Evolutionary conservation across 2,113 vertebrate genomes (phyloP), one percentile per base, ranked within the genome.

Genomic region (Nesogale talazaci): DNA sequence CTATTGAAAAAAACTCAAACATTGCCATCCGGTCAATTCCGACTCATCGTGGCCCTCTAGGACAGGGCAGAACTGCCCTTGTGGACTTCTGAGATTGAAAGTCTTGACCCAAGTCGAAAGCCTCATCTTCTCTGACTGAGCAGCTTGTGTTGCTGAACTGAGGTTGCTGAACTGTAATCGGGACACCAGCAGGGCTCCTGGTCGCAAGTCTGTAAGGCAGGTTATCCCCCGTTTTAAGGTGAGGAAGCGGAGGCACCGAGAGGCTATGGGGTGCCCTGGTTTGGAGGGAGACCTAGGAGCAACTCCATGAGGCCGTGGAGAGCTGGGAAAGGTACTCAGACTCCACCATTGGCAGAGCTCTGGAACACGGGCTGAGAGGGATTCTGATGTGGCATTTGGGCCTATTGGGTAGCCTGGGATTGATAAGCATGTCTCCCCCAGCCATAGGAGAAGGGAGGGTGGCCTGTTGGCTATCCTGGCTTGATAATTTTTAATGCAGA

Each of bases 351-450:
- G 59, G n/a, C 5, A 14, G 86, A 59, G 20, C 14, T 69, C 75
- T n/a, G n/a, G 23, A 63, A 42, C 42, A 22, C 4, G n/a, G 20
- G 25, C 63, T 31, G 23, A 36, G 74, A 29, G 70, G 27, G 80
- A n/a, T 78, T 61, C 79, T 20, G 56, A 46, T 57, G 75, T 11
- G 19, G 75, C 15, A 2, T 38, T 0, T 29, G 36, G 31, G 65
- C 27, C 34, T 19, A 27, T 52, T 34, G 52, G 31, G 16, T 3
- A 2, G 17, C 79, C 59, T 27, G 25, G 69, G 56, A 14, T 52
- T 65, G 79, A 36, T 11, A 0, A 17, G 9, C 6, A 23, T 0
- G 0, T 57, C 34, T 36, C 10, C 22, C 12, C 2, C 0, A 7
- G 80, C 69, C 27, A 10, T 6, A 22, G 42, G 31, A 59, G 42